Base-by-base conservation (phyloP, 92 coral and sea anemone genomes). In the Phymanthus crucifer region DNA sequence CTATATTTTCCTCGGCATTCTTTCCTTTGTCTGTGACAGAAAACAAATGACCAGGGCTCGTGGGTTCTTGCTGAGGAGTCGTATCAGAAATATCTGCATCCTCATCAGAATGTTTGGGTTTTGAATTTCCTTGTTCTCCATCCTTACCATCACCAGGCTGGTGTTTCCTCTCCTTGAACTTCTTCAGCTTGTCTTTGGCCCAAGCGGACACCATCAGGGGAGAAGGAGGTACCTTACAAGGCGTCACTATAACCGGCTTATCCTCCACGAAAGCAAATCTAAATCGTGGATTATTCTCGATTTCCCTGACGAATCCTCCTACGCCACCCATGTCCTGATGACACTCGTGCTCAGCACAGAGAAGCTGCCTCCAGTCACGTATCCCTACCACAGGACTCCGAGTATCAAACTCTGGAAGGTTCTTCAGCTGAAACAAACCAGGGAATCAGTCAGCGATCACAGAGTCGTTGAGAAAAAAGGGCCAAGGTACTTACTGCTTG, bases 201-300 rank as follows among this genome's bases (percentile, higher is more conserved):
- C 99, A 96, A 47, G 81, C 75, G 77, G 61, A 78, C 18, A 96
- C 98, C 6, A 73, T 71, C 27, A 45, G 33, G 32, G 85, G 85
- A 0, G 95, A 57, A 4, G 99, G 99, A 1, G 99, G 95, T 17
- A 72, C 74, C 24, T 54, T 57, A 58, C 84, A 86, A 26, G 99
- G 99, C 26, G 98, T 93, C 16, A 93, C 75, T 38, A 83, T 84
- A n/a, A 83, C 66, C 3, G 73, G 45, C 14, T 67, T 73, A 45
- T 96, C 99, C 32, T 95, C 94, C 90, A 89, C 87, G 33, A 96
- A 78, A 10, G 97, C 94, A 10, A 96, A 80, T 64, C 86, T 87
- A 18, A 96, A 87, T 45, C 87, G 89, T 9, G 86, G 72, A 57
- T 88, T 91, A 36, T 73, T 71, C 46, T 90, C 90, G 21, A 91